Conservation (phyloP, 1,140 invertebrate species). For the Camponotus vicinus region DNA sequence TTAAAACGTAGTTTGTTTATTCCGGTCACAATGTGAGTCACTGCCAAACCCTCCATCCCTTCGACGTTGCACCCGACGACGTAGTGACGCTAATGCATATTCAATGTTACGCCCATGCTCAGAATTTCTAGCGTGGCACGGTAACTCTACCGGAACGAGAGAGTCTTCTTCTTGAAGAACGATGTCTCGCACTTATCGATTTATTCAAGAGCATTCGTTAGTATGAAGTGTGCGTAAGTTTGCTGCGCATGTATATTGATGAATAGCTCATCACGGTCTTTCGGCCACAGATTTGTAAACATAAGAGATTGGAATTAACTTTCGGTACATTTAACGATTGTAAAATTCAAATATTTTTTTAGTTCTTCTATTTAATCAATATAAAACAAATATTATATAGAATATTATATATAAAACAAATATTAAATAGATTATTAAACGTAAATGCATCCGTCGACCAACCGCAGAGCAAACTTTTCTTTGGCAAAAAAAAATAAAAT, state of each 20-base stretch:
- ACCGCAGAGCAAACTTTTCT: background rate
- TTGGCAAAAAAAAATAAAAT: slow-evolving; percentile 24
- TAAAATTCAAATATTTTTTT: background rate
- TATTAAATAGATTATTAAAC: slow-evolving; percentile 2
- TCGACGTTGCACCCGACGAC: slow-evolving; percentile 74
- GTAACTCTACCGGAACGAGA: slow-evolving; percentile 37
- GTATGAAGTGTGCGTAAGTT: slow-evolving; percentile 56
- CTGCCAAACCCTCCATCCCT: slow-evolving; percentile 72
- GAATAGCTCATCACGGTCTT: slow-evolving; percentile 26
- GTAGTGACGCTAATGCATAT: slow-evolving; percentile 82
- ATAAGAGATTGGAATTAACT: slow-evolving; percentile 43
- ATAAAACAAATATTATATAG: background rate
- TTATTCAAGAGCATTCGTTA: slow-evolving; percentile 55
- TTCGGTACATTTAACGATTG: background rate
- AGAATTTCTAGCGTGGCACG: slow-evolving; percentile 71
- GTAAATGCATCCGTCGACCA: background rate
- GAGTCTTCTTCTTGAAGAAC: slow-evolving; percentile 44
- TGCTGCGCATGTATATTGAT: slow-evolving; percentile 53
- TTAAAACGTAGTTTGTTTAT: slow-evolving; percentile 81
- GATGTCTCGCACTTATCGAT: slow-evolving; percentile 60
- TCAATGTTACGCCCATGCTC: slow-evolving; percentile 80
- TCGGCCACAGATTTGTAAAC: slow-evolving; percentile 33
- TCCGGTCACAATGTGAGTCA: slow-evolving; percentile 81
- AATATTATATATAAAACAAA: too few species aligned
- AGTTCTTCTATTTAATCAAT: background rate